Evolutionary conservation across 2,797 vertebrate genomes (phyloP).

Genomic region (Carapus acus): DNA sequence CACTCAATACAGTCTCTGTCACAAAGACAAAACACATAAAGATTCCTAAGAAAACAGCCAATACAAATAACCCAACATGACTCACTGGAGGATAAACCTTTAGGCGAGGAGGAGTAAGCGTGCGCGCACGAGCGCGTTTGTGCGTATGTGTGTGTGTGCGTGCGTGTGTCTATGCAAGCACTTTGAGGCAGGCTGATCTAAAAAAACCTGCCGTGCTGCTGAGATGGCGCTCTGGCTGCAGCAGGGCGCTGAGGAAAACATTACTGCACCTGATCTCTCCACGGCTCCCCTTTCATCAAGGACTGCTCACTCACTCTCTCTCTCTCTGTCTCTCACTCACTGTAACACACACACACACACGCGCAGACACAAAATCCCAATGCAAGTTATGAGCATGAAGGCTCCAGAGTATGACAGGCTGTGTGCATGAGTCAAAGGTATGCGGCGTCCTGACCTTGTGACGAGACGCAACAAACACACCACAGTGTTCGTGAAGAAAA

Average conservation of each 20-base stretch:
- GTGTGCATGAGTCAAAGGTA: constrained; percentile 21
- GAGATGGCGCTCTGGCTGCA: constrained; percentile 5
- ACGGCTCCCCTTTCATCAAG: constrained; percentile 6
- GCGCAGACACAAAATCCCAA: not conserved
- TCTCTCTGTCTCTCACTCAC: too few species aligned
- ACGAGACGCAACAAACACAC: constrained; percentile 35
- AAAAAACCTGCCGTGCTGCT: constrained; percentile 17
- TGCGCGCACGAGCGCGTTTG: too few species aligned
- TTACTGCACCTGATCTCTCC: not conserved
- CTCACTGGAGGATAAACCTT: too few species aligned
- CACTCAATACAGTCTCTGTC: not conserved
- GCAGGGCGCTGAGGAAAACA: not conserved
- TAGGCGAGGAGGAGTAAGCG: too few species aligned
- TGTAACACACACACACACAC: not conserved
- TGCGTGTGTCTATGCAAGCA: not conserved
- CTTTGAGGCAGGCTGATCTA: constrained; percentile 12
- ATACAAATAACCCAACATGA: too few species aligned
- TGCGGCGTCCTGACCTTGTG: constrained; percentile 36
- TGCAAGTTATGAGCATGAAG: not conserved
- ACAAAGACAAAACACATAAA: too few species aligned
- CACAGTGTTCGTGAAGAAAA: too few species aligned
- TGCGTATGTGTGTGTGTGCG: too few species aligned
- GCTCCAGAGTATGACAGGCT: not conserved
- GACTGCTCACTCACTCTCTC: not conserved
- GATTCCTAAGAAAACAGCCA: too few species aligned